phyloP scores from a whole-genome alignment of 2,113 vertebrate species.

The Ramphastos sulfuratus region DNA sequence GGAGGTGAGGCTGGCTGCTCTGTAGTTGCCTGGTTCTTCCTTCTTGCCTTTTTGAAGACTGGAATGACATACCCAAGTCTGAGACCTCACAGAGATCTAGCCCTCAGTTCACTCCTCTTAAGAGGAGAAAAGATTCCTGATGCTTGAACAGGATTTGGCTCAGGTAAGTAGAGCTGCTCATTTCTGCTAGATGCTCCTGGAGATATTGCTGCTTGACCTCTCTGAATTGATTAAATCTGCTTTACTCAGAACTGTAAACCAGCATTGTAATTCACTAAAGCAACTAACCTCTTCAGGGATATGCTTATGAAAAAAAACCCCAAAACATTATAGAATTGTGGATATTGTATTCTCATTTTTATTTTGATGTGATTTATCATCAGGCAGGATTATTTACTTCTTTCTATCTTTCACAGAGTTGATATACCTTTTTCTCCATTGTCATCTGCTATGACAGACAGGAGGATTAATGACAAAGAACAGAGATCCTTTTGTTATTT shows the following conservation, averaged over 20 bases:
- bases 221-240: not conserved
- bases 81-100: not conserved
- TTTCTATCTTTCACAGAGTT: not conserved
- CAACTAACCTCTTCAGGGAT: not conserved
- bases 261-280: not conserved
- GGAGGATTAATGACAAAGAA: not conserved
- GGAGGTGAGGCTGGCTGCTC: too few species aligned
- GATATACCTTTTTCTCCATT: not conserved
- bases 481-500: not conserved
- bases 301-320: not conserved
- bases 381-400: not conserved
- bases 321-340: rapidly evolving
- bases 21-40: too few species aligned
- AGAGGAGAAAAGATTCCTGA: not conserved
- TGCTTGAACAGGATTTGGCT: not conserved
- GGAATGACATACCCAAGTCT: not conserved
- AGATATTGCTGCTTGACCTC: not conserved
- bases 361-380: not conserved
- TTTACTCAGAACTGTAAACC: not conserved
- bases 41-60: too few species aligned
- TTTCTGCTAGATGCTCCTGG: not conserved
- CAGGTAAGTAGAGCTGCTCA: rapidly evolving
- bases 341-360: not conserved
- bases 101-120: not conserved
- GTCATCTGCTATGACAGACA: not conserved